A percentile compares a stretch with the other conserved stretches of the same genome.
These are phyloP conservation scores for Propithecus coquereli DNA, from an alignment of 2,113 vertebrate species.

Conservation along the genomic window DNA sequence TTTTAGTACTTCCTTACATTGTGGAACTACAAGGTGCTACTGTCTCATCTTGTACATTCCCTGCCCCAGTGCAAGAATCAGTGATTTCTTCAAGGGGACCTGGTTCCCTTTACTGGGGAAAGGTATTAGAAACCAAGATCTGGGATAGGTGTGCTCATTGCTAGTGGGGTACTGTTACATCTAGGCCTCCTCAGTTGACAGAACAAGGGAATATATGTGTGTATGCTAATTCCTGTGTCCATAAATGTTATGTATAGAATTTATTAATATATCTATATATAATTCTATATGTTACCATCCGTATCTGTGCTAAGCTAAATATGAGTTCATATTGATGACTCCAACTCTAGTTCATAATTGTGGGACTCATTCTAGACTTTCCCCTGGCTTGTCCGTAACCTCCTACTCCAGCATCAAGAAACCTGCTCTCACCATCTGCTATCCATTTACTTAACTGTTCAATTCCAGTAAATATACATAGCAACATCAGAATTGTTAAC, in stretches of 20 bases:
- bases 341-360: not conserved
- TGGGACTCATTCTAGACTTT: not conserved
- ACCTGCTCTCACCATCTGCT: not conserved
- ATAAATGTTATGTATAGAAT: too few relatives aligned
- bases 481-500: not conserved
- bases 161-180: too few relatives aligned
- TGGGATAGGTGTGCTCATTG: not conserved
- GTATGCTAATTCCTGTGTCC: too few relatives aligned
- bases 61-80: not conserved
- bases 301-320: too few relatives aligned
- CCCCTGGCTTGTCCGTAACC: not conserved
- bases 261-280: too few relatives aligned
- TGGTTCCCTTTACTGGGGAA: not conserved
- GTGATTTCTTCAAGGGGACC: not conserved
- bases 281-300: not conserved
- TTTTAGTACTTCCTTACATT: not conserved
- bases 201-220: too few relatives aligned
- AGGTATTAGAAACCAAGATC: not conserved
- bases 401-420: not conserved
- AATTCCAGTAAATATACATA: not conserved
- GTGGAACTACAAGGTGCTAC: not conserved
- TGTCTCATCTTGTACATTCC: not conserved
- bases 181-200: too few relatives aligned
- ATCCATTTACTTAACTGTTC: not conserved
- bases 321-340: not conserved